Percentiles rank a stretch among this genome's conserved stretches.
phyloP scores from a whole-genome alignment of 2,888 invertebrate genomes.

The Diadegma fenestrale region DNA sequence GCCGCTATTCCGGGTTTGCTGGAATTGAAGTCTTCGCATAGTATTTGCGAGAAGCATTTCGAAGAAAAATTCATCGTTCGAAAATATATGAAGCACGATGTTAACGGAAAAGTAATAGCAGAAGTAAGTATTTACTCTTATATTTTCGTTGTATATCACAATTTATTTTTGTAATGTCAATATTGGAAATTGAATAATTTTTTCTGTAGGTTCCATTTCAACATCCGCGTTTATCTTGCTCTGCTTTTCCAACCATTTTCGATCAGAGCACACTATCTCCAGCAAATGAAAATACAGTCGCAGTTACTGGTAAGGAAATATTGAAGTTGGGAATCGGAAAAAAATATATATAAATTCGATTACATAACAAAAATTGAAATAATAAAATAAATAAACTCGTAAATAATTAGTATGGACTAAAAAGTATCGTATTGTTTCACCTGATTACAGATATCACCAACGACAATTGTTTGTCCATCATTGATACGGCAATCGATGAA shows the following conservation, averaged over 20 bases:
- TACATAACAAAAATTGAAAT: too few relatives aligned
- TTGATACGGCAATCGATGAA: too few relatives aligned
- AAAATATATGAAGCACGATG: slow-evolving; percentile 32
- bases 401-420: too few relatives aligned
- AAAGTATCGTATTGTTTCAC: too few relatives aligned
- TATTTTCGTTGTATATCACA: background rate
- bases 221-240: background rate
- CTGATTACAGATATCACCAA: too few relatives aligned
- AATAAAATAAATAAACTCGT: too few relatives aligned
- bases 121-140: slow-evolving; percentile 13
- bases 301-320: too few relatives aligned
- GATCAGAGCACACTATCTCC: background rate
- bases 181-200: background rate
- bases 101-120: slow-evolving; percentile 33
- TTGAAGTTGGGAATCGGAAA: too few relatives aligned
- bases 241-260: background rate
- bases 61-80: slow-evolving; percentile 19
- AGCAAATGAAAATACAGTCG: too few relatives aligned
- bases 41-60: slow-evolving; percentile 55
- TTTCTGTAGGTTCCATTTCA: background rate
- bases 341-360: too few relatives aligned
- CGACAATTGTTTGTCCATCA: too few relatives aligned
- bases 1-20: slow-evolving; percentile 31
- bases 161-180: too few relatives aligned
- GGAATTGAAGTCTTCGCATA: slow-evolving; percentile 8